These are phyloP conservation scores for Smutsia gigantea DNA, from an alignment of 2,797 vertebrate genomes.

Conservation along the genomic window DNA sequence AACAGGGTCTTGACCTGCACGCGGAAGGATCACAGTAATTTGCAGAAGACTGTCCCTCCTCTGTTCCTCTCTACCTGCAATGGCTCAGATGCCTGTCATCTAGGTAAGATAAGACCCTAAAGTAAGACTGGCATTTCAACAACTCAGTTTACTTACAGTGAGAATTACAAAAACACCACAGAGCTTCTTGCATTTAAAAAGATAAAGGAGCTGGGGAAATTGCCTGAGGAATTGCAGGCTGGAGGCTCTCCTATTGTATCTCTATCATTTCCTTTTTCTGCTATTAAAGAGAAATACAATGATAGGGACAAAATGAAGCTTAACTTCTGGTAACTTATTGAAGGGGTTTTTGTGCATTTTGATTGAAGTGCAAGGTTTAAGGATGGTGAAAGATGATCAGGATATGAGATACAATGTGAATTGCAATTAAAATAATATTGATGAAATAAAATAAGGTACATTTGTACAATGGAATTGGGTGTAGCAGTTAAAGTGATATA, in stretches of 20 bases:
- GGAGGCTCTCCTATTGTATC: not conserved
- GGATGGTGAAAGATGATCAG: not conserved
- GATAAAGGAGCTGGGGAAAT: not conserved
- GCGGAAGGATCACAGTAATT: fast-evolving
- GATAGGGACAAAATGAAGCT: not conserved
- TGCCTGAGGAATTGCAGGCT: not conserved
- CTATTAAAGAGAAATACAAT: not conserved
- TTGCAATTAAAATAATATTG: not conserved
- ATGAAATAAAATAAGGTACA: not conserved
- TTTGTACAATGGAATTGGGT: not conserved
- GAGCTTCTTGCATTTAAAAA: not conserved
- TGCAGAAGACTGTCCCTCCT: not conserved
- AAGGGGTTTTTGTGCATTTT: constrained; percentile 17
- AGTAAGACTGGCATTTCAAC: not conserved
- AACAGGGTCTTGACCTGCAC: fast-evolving
- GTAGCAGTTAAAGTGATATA: not conserved
- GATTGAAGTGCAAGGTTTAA: not conserved
- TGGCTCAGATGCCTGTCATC: not conserved
- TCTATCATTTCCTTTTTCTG: not conserved
- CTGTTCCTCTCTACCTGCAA: not conserved
- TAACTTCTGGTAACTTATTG: not conserved
- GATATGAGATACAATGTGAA: not conserved
- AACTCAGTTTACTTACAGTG: not conserved
- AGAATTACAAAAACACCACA: not conserved
- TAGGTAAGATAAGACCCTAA: not conserved